phyloP scores from a whole-genome alignment of 2,888 invertebrate species.

The Liopterus haemorrhoidalis region DNA sequence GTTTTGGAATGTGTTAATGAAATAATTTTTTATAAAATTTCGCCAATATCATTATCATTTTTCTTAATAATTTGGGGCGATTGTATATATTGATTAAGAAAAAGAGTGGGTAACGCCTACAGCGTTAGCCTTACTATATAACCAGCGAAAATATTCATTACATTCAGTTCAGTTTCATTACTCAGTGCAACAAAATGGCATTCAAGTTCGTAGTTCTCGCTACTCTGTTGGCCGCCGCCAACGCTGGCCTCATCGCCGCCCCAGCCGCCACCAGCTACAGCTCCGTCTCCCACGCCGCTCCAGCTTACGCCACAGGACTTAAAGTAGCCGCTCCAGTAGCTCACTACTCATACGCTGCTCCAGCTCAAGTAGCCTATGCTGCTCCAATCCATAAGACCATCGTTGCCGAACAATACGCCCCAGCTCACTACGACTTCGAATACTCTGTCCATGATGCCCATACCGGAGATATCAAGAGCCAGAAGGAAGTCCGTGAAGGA shows the following conservation, averaged over 20 bases:
- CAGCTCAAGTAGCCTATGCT: background rate
- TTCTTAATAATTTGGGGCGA: no score
- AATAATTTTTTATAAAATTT: no score
- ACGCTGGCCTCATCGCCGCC: slow-evolving; percentile 49
- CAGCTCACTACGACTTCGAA: slow-evolving; percentile 48
- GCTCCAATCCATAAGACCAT: slow-evolving; percentile 7
- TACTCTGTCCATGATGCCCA: slow-evolving; percentile 48
- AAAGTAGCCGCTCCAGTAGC: slow-evolving; percentile 42
- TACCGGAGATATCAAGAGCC: slow-evolving; percentile 51
- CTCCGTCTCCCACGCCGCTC: slow-evolving; percentile 11
- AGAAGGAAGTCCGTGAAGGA: slow-evolving; percentile 49
- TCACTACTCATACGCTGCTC: slow-evolving; percentile 5
- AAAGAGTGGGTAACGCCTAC: no score
- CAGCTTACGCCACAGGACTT: slow-evolving; percentile 38
- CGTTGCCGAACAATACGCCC: slow-evolving; percentile 40
- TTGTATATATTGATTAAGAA: no score
- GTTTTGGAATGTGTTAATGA: no score
- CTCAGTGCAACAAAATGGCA: slow-evolving; percentile 15
- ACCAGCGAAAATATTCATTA: no score
- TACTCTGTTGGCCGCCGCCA: slow-evolving; percentile 43
- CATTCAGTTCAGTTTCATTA: no score
- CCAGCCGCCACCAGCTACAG: slow-evolving; percentile 38
- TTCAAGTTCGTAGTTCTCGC: slow-evolving; percentile 37
- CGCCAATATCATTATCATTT: no score
- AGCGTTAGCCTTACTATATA: no score